Evolutionary conservation across 2,797 vertebrate species (phyloP).

Genomic region (Distichodus sexfasciatus): DNA sequence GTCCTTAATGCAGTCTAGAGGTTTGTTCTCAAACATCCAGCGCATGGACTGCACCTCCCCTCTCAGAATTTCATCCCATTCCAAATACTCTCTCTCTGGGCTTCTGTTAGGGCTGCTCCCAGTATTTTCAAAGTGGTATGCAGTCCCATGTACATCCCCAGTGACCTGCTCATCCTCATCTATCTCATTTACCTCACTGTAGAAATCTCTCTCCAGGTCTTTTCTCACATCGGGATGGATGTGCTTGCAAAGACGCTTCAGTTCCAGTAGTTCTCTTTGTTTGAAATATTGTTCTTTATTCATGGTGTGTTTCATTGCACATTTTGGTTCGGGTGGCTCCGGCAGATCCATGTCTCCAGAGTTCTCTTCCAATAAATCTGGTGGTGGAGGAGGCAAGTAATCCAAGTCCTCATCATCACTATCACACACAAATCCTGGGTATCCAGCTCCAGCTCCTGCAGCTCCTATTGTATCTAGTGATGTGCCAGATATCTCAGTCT

Average conservation of each 20-base stretch:
- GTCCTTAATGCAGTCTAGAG: conserved; percentile 79
- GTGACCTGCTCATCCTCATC: conserved; percentile 66
- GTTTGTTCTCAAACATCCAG: conserved; percentile 88
- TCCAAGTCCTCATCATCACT: conserved; percentile 72
- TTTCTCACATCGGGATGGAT: conserved; percentile 86
- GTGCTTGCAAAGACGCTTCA: conserved; percentile 84
- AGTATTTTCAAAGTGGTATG: conserved; percentile 76
- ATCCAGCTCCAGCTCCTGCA: conserved; percentile 51
- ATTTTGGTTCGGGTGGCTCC: conserved; percentile 63
- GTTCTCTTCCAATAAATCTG: conserved; percentile 77
- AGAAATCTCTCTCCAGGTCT: conserved; percentile 79
- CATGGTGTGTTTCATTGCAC: conserved; percentile 57
- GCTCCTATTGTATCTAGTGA: conserved; percentile 35
- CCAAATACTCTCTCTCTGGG: conserved; percentile 74
- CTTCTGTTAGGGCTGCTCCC: conserved; percentile 66
- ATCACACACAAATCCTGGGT: conserved; percentile 42
- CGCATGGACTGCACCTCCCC: conserved; percentile 84
- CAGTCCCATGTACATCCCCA: conserved; percentile 65
- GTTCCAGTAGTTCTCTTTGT: conserved; percentile 80
- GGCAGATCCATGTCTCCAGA: conserved; percentile 72
- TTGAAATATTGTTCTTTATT: conserved; percentile 78
- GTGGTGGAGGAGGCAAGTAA: conserved; percentile 77
- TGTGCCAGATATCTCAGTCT: conserved; percentile 61
- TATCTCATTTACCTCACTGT: conserved; percentile 66
- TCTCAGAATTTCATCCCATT: conserved; percentile 84